These are phyloP conservation scores for Silurus lanzhouensis DNA, from an alignment of 2,797 vertebrate species.

Conservation along the genomic window DNA sequence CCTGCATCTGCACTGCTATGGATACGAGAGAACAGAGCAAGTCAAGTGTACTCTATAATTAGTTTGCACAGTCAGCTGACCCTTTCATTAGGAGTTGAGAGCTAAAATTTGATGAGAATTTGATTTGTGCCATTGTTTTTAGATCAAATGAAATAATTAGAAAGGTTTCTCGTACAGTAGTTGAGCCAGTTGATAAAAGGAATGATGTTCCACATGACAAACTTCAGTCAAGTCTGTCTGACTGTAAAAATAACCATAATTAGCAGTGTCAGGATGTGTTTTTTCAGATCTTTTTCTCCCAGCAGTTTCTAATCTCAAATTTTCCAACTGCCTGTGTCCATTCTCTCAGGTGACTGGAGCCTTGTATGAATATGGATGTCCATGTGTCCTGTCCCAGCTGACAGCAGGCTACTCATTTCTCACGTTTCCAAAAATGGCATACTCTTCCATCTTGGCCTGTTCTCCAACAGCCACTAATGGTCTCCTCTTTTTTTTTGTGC, in stretches of 20 bases:
- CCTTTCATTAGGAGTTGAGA: not conserved
- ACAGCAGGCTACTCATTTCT: conserved; percentile 33
- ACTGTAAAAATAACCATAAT: not conserved
- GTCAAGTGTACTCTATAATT: conserved; percentile 10
- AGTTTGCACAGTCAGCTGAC: conserved; percentile 12
- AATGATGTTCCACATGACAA: not conserved
- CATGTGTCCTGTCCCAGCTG: conserved; percentile 34
- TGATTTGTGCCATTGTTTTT: not conserved
- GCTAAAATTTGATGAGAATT: not conserved
- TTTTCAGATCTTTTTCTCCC: not conserved
- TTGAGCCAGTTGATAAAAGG: not conserved
- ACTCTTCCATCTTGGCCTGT: conserved; percentile 31
- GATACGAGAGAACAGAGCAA: conserved; percentile 19
- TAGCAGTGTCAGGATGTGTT: not conserved
- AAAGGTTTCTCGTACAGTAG: too few relatives aligned
- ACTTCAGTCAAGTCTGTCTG: not conserved
- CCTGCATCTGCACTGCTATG: not conserved
- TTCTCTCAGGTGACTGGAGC: conserved; percentile 30
- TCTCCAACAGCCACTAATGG: conserved; percentile 34
- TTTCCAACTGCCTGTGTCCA: not conserved
- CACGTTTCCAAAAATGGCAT: conserved; percentile 46
- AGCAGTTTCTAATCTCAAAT: conserved; percentile 11
- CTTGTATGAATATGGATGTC: conserved; percentile 45
- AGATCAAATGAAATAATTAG: not conserved
- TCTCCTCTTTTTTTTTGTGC: conserved; percentile 32